Evolutionary conservation across 1,140 invertebrate genomes (phyloP), one percentile per base, ranked within the genome.

Genomic region (Uloborus diversus): DNA sequence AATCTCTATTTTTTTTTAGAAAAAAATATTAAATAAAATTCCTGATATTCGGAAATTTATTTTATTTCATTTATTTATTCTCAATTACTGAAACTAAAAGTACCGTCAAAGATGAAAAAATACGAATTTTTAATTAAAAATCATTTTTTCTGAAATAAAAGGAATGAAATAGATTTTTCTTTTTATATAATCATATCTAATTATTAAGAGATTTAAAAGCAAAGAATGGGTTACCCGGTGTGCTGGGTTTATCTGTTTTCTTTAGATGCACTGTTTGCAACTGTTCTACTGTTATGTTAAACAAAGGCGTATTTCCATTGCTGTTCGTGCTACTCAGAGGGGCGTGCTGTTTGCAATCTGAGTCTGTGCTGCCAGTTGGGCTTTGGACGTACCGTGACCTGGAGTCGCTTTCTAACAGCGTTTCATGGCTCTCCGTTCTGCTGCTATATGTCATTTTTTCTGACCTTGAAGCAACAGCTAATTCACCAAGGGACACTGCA

Each of bases 211-310:
- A n/a, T n/a, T n/a, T n/a, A n/a, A n/a, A n/a, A n/a, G n/a, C n/a
- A n/a, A n/a, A n/a, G n/a, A n/a, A n/a, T n/a, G n/a, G n/a, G n/a
- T 51, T 79, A 71, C 80, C 71, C 33, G 61, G 64, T 4, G 66
- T 75, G 1, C 37, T 32, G 25, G 78, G 82, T 61, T 84, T 84
- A 9, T 92, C 90, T 11, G 92, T 94, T 81, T 91, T 90, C 64
- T 93, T 90, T 32, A 96, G 87, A 83, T 92, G 91, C 0, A 96
- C 94, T 69, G 93, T 93, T 79, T 93, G 92, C 27, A 96, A 88
- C 84, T 96, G 94, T 62, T 94, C 93, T 79, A 93, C 93, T 83
- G 93, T 95, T 84, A 96, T 94, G 7, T 61, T 82, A 93, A 93
- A 85, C 93, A 93, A 62, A 35, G 70, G 65, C 49, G 65, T 90